phyloP scores from a whole-genome alignment of 2,797 vertebrate species.

The Oryzias sinensis region DNA sequence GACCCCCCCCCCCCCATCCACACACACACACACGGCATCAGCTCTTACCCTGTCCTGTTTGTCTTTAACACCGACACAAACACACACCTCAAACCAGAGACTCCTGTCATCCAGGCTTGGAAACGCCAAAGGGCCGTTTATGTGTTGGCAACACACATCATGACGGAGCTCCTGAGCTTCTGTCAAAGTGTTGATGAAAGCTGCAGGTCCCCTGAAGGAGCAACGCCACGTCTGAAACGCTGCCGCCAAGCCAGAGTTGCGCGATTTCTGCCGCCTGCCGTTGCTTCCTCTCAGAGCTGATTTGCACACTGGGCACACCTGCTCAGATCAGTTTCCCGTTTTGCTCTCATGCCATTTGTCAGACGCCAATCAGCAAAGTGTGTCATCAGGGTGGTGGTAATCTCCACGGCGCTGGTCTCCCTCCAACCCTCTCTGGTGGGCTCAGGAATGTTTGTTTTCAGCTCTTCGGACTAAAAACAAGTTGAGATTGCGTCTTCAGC shows the following conservation, averaged over 20 bases:
- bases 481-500: conserved; percentile 56
- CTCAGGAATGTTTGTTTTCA: conserved; percentile 66
- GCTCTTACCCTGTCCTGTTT: conserved; percentile 13
- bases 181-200: conserved; percentile 61
- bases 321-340: conserved; percentile 47
- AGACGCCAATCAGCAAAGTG: conserved; percentile 44
- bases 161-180: conserved; percentile 54
- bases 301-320: conserved; percentile 65
- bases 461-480: conserved; percentile 51
- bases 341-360: conserved; percentile 49
- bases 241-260: conserved; percentile 37
- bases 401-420: conserved; percentile 50
- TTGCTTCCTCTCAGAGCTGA: conserved; percentile 37
- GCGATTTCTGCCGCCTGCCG: conserved; percentile 41
- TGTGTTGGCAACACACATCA: conserved; percentile 41
- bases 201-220: conserved; percentile 41
- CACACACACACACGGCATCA: background rate
- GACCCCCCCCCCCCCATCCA: too few species aligned
- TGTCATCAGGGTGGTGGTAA: conserved; percentile 62
- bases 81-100: conserved; percentile 4
- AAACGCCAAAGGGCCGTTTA: conserved; percentile 23
- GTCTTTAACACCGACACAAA: conserved; percentile 10
- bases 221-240: conserved; percentile 9
- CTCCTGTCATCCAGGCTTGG: conserved; percentile 22
- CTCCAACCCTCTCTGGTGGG: conserved; percentile 50